A percentile compares a stretch with the other conserved stretches of the same genome.
These are phyloP conservation scores for Papilio helenus DNA, from an alignment of 1,140 invertebrate species.

Conservation along the genomic window DNA sequence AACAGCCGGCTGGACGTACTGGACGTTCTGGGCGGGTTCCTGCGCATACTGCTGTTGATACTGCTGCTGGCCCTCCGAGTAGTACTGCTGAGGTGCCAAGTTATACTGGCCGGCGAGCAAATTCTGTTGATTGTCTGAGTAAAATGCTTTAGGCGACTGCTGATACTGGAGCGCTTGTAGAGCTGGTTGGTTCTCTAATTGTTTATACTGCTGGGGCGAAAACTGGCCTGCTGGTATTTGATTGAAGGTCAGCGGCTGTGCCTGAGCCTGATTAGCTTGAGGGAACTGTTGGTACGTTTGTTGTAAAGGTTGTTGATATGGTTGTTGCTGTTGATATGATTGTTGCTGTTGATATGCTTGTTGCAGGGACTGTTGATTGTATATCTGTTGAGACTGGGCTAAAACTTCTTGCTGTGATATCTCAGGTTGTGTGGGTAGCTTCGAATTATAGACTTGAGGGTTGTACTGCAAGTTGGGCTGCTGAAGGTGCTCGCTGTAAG, in stretches of 20 bases:
- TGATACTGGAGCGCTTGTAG: slow-evolving; percentile 18
- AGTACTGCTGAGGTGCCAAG: slow-evolving; percentile 43
- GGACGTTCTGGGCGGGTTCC: slow-evolving; percentile 38
- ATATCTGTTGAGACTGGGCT: slow-evolving; percentile 42
- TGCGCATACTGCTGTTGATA: slow-evolving; percentile 47
- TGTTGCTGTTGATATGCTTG: slow-evolving; percentile 15
- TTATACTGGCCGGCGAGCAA: slow-evolving; percentile 37
- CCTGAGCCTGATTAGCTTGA: slow-evolving; percentile 35
- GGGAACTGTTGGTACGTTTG: slow-evolving; percentile 45
- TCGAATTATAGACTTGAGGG: slow-evolving; percentile 34
- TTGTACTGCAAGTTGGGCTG: slow-evolving; percentile 57
- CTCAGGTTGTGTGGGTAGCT: slow-evolving; percentile 2
- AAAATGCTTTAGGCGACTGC: neutral
- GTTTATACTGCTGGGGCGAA: neutral
- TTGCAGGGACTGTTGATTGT: slow-evolving; percentile 33
- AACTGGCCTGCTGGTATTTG: slow-evolving; percentile 43
- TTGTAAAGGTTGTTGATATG: slow-evolving; percentile 45
- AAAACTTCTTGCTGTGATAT: slow-evolving; percentile 9
- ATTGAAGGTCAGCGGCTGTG: slow-evolving; percentile 26
- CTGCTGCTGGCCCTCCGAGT: slow-evolving; percentile 35
- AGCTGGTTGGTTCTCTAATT: slow-evolving; percentile 22
- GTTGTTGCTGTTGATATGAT: slow-evolving; percentile 28
- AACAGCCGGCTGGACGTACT: slow-evolving; percentile 43
- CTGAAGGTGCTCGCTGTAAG: slow-evolving; percentile 61
- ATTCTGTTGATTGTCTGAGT: slow-evolving; percentile 20